Base-by-base conservation (phyloP, 2,888 invertebrate genomes). In the Coleophora flavipennella region DNA sequence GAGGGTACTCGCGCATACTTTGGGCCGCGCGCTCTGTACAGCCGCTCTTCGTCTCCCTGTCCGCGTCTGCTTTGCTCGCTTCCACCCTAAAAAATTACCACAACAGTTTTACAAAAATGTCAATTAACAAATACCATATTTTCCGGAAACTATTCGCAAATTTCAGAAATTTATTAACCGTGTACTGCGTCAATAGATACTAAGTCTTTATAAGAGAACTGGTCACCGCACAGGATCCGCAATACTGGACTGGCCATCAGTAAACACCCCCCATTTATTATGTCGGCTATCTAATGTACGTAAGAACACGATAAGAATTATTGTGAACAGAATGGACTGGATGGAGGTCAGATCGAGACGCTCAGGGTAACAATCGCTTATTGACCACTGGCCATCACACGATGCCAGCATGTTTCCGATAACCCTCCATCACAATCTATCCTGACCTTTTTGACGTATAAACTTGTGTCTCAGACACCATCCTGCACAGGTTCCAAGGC, bases 1-100 rank as follows among this genome's bases (percentile, higher is more conserved):
- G 85, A 85, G 20, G 85, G 85, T 29, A 85, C 85, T 36, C 85
- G 59, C 8, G 80, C 75, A 74, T 85, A 85, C 49, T 81, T 85
- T 2, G 81, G 73, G 25, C 84, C 81, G 20, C 77, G 69, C 13
- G 69, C 52, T 43, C 70, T 58, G 55, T 80, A 80, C 47, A 81
- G 54, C 36, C 80, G 68, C 56, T 83, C 84, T 53, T 83, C 85
- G 71, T 81, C 79, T 53, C 65, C 67, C 62, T 79, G 79, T 37
- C 73, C 76, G 35, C 78, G 78, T 33, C 77, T 76, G 46, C 57
- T 55, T 53, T 72, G 78, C 46, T 84, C 83, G 67, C 57, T 80
- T 50, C 77, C 77, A 63, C 78, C 73, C 85, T 85, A 74, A 10
- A 70, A 73, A 50, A 43, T 34, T 26, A 43, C 29, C 29, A 29